Conservation (phyloP, 2,113 vertebrate genomes). For the Xiphorhynchus elegans region DNA sequence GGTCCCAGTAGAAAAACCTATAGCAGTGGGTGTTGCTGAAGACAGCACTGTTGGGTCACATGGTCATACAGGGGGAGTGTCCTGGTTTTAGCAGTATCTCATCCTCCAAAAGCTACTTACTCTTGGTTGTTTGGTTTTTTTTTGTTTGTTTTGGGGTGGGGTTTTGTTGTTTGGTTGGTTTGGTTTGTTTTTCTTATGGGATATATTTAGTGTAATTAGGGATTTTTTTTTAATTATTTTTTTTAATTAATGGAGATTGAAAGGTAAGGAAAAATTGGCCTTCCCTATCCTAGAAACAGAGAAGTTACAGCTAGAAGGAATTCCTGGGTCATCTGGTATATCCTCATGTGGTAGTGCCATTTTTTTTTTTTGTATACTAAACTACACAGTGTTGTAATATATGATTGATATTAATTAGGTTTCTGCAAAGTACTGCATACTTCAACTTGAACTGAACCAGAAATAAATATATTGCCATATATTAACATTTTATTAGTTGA, state of each 20-base stretch:
- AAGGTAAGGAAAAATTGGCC: neutral
- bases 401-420: slow-evolving; percentile 80
- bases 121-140: neutral
- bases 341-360: neutral
- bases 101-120: neutral
- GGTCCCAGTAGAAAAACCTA: fast-evolving
- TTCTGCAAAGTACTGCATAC: slow-evolving; percentile 67
- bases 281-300: neutral
- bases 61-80: neutral
- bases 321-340: slow-evolving; percentile 43
- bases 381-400: slow-evolving; percentile 57
- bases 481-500: slow-evolving; percentile 78
- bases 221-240: neutral
- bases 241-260: neutral
- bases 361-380: slow-evolving; percentile 44
- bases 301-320: slow-evolving; percentile 3
- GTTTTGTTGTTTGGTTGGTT: too few species aligned
- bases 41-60: neutral
- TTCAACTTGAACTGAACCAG: slow-evolving; percentile 75
- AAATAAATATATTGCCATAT: slow-evolving; percentile 78
- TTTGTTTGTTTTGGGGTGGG: too few species aligned
- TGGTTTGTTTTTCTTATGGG: neutral
- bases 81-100: neutral
- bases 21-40: neutral
- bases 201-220: neutral